phyloP scores from a whole-genome alignment of 2,888 invertebrate species.

The Halocaridina rubra region DNA sequence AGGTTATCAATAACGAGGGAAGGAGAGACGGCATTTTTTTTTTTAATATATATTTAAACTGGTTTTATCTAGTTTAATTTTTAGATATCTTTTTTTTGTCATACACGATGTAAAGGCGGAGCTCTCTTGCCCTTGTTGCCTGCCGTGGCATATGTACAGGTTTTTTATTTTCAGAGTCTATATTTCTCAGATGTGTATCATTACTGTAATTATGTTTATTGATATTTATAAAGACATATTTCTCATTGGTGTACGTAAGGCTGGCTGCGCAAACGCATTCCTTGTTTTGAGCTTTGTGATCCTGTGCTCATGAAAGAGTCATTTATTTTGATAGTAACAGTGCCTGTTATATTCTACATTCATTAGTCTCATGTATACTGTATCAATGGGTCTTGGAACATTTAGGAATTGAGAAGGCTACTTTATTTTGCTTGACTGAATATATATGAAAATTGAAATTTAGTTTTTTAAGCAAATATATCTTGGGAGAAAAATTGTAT shows the following conservation, averaged over 20 bases:
- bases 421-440: too few species aligned
- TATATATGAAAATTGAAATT: too few species aligned
- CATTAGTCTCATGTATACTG: too few species aligned
- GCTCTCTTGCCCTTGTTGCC: conserved; percentile 54
- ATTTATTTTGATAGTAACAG: too few species aligned
- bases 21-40: conserved; percentile 23
- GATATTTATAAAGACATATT: conserved; percentile 62
- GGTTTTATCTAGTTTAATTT: conserved; percentile 21
- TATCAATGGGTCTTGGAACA: too few species aligned
- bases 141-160: conserved; percentile 57
- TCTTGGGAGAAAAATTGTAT: too few species aligned
- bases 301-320: too few species aligned
- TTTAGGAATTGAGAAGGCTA: too few species aligned
- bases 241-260: conserved; percentile 56
- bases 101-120: too few species aligned
- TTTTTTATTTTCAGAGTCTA: conserved; percentile 63
- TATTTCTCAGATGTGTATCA: conserved; percentile 62
- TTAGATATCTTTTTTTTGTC: conserved; percentile 13
- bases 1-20: conserved; percentile 54
- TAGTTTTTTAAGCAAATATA: too few species aligned
- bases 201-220: conserved; percentile 61
- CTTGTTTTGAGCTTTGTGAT: conserved; percentile 22
- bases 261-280: conserved; percentile 46
- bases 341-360: too few species aligned
- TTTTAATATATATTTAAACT: neutral